phyloP scores from a whole-genome alignment of 2,113 vertebrate genomes.

The Columba livia region DNA sequence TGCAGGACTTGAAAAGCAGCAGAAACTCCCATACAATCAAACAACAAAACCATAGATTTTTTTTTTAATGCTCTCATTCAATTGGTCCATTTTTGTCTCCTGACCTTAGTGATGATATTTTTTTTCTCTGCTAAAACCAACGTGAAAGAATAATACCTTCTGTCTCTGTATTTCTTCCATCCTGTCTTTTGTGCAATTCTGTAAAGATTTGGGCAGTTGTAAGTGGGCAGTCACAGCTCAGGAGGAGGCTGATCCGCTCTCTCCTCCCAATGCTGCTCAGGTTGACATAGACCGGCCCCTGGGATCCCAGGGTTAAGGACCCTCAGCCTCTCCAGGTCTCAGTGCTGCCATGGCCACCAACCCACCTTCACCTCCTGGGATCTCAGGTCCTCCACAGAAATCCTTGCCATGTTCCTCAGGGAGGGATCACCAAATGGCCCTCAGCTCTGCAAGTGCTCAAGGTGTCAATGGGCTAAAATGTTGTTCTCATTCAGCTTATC shows the following conservation, averaged over 20 bases:
- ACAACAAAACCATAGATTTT: background rate
- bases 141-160: background rate
- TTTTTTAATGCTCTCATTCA: background rate
- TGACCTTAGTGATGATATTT: background rate
- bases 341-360: background rate
- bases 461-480: background rate
- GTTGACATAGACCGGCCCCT: rapidly evolving
- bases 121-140: background rate
- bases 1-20: background rate
- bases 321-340: background rate
- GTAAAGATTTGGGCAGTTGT: background rate
- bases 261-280: background rate
- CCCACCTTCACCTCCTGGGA: no score
- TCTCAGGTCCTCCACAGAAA: no score
- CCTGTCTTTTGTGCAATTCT: background rate
- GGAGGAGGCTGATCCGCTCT: background rate
- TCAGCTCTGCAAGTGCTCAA: background rate
- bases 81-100: background rate
- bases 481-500: background rate
- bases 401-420: background rate
- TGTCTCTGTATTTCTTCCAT: rapidly evolving
- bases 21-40: background rate
- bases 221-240: background rate
- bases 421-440: background rate
- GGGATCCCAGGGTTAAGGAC: background rate